Evolutionary conservation across 1,140 invertebrate genomes (phyloP).

Genomic region (Colletes latitarsis): DNA sequence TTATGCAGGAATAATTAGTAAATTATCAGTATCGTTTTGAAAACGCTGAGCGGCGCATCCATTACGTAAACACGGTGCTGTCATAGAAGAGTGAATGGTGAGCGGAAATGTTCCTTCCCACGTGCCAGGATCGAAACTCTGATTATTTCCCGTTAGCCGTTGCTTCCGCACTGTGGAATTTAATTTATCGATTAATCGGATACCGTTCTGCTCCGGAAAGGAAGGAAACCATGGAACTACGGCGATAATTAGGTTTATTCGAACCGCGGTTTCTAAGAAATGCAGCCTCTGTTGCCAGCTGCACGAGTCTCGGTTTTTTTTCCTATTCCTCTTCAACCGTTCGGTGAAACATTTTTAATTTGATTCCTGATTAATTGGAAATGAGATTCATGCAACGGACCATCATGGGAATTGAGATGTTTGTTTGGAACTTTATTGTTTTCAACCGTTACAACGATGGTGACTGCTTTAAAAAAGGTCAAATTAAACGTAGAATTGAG

Average conservation of each 20-base stretch:
- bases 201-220: constrained; percentile 47
- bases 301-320: background rate
- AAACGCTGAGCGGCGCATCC: background rate
- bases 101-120: constrained; percentile 40
- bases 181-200: constrained; percentile 48
- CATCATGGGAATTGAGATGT: constrained; percentile 7
- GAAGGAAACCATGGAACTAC: constrained; percentile 33
- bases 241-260: constrained; percentile 39
- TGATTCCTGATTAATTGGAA: constrained; percentile 28
- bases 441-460: too few relatives aligned
- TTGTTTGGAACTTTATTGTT: background rate
- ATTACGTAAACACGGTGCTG: constrained; percentile 25
- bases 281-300: constrained; percentile 14
- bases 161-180: constrained; percentile 33
- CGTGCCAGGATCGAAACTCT: constrained; percentile 25
- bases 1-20: background rate
- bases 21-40: background rate
- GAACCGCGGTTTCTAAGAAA: constrained; percentile 27
- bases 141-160: constrained; percentile 44
- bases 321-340: background rate
- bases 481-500: too few relatives aligned
- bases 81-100: background rate
- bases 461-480: too few relatives aligned
- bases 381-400: constrained; percentile 1
- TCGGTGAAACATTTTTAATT: constrained; percentile 3